A percentile compares a stretch with the other conserved stretches of the same genome.
phyloP scores from a whole-genome alignment of 2,797 vertebrate species.

The Takifugu rubripes region DNA sequence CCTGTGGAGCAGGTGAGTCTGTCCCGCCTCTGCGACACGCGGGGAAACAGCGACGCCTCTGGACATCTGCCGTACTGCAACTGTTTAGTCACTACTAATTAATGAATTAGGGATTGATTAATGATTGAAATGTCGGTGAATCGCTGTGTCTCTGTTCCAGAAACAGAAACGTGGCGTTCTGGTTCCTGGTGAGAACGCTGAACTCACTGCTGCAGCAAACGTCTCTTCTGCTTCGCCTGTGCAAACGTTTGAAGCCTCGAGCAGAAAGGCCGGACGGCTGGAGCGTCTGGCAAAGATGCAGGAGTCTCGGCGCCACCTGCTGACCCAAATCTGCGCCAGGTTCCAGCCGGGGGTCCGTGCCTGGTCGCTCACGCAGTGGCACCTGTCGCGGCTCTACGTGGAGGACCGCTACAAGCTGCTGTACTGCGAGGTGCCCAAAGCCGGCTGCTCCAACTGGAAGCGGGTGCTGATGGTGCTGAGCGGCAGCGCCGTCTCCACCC shows the following conservation, averaged over 20 bases:
- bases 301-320: constrained; percentile 74
- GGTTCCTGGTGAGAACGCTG: constrained; percentile 14
- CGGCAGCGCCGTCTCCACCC: constrained; percentile 76
- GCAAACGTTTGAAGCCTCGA: constrained; percentile 1
- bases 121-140: neutral
- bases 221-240: constrained; percentile 10
- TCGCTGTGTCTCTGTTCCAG: constrained; percentile 50
- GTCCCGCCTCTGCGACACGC: neutral
- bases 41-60: constrained; percentile 7
- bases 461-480: constrained; percentile 90
- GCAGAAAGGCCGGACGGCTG: constrained; percentile 37
- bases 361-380: constrained; percentile 71
- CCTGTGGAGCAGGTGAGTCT: constrained; percentile 41
- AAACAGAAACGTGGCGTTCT: constrained; percentile 59
- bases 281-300: constrained; percentile 68
- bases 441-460: constrained; percentile 95
- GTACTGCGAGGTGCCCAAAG: constrained; percentile 94
- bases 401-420: constrained; percentile 86
- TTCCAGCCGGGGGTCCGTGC: constrained; percentile 73
- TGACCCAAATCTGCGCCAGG: constrained; percentile 81
- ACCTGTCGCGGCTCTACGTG: constrained; percentile 86
- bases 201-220: neutral
- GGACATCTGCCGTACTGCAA: neutral
- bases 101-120: too few relatives aligned
- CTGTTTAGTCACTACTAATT: too few relatives aligned